These are phyloP conservation scores for Ryuthela nishihirai DNA, from an alignment of 2,888 invertebrate genomes.

Conservation along the genomic window DNA sequence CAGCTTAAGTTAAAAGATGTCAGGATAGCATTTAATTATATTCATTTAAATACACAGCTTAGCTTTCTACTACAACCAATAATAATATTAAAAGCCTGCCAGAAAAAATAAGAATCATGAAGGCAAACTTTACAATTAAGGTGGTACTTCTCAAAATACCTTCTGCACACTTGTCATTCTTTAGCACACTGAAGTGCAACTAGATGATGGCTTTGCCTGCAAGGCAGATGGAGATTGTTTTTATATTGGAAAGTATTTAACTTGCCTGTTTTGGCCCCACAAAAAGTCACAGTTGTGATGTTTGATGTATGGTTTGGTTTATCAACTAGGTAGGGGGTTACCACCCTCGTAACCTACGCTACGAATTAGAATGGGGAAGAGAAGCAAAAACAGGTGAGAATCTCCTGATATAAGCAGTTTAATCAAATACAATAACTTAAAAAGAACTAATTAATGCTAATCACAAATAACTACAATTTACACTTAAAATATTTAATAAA, in stretches of 20 bases:
- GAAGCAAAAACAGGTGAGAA: conserved; percentile 49
- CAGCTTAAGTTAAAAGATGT: too few relatives aligned
- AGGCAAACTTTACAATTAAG: too few relatives aligned
- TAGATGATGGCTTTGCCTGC: conserved; percentile 28
- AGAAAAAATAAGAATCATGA: too few relatives aligned
- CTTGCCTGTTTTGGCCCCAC: conserved; percentile 42
- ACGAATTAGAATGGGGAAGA: conserved; percentile 54
- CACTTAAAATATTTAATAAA: too few relatives aligned
- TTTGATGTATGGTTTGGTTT: conserved; percentile 36
- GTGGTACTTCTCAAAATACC: conserved; percentile 9
- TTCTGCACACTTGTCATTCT: conserved; percentile 2
- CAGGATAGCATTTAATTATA: too few relatives aligned
- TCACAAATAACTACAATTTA: too few relatives aligned
- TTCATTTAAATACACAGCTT: too few relatives aligned
- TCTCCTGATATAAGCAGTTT: conserved; percentile 29
- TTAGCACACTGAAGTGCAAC: conserved; percentile 21
- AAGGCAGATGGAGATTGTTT: conserved; percentile 37
- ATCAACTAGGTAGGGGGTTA: conserved; percentile 42
- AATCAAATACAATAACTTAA: too few relatives aligned
- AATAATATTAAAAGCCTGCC: too few relatives aligned
- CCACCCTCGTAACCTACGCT: conserved; percentile 56
- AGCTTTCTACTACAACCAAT: too few relatives aligned
- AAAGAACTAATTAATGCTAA: too few relatives aligned
- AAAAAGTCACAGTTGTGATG: conserved; percentile 41
- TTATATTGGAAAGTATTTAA: conserved; percentile 35